Conservation (phyloP, 2,888 invertebrate species). For the Lepidochitona cinerea region DNA sequence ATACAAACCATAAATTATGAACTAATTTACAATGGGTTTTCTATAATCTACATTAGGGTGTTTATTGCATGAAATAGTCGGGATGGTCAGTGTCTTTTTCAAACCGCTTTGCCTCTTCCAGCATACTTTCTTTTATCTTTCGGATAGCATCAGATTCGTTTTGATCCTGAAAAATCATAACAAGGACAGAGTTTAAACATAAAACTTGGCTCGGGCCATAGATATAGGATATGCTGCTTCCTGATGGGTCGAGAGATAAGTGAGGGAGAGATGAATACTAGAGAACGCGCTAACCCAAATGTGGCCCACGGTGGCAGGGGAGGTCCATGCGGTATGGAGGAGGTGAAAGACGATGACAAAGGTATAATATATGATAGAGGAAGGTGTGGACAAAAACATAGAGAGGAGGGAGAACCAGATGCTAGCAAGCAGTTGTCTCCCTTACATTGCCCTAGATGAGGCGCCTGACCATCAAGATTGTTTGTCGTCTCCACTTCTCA, state of each 20-base stretch:
- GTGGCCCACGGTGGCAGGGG: background rate
- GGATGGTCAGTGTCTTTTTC: slow-evolving; percentile 67
- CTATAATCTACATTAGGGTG: background rate
- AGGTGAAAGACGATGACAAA: too few relatives aligned
- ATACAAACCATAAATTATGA: slow-evolving; percentile 9
- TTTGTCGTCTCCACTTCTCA: too few relatives aligned
- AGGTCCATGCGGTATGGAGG: background rate
- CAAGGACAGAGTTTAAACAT: slow-evolving; percentile 6
- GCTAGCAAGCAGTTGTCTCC: too few relatives aligned
- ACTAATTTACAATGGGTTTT: slow-evolving; percentile 6
- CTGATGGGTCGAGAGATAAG: background rate
- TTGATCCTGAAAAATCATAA: slow-evolving; percentile 72
- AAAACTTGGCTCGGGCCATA: background rate
- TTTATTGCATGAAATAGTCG: slow-evolving; percentile 63
- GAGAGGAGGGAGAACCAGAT: too few relatives aligned
- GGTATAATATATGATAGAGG: too few relatives aligned
- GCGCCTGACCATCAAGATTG: slow-evolving; percentile 45
- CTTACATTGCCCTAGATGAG: background rate
- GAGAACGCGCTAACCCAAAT: background rate
- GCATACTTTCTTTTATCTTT: slow-evolving; percentile 99
- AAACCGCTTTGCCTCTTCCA: slow-evolving; percentile 97
- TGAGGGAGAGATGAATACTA: background rate
- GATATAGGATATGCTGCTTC: background rate
- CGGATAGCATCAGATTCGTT: slow-evolving; percentile 99
- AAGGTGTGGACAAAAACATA: too few relatives aligned